Evolutionary conservation across 2,888 invertebrate genomes (phyloP), one percentile per base, ranked within the genome.

Genomic region (Eupithecia subumbrata): DNA sequence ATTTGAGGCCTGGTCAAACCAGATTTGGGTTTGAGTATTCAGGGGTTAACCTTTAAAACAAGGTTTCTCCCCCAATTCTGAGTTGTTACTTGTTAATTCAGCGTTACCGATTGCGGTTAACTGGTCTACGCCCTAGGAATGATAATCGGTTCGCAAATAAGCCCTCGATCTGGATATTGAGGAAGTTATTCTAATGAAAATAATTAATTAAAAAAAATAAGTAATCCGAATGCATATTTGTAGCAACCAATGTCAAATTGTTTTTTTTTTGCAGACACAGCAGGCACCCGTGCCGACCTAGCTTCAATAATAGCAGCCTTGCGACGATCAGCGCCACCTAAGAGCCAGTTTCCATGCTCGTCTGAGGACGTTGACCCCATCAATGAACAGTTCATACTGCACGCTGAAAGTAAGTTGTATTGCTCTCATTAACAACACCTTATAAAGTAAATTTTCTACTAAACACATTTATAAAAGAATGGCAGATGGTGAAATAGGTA

Each of bases 341-440:
- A 85, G 2, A 92, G 90, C 0, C 89, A 97, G 75, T 98, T 98
- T 90, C 98, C 98, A 0, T 96, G 97, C 56, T 92, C 96, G 18
- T 85, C 94, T 0, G 95, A 94, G 4, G 98, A 98, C 87, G 95
- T 96, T 87, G 96, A 97, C 82, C 97, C 98, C 4, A 96, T 98
- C 67, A 97, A 97, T 30, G 97, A 98, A 82, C 97, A 98, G 89
- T 98, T 98, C 86, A 88, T 98, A 45, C 95, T 97, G 77, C 98
- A 98, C 88, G 96, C 96, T 70, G 95, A 96, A 69, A 92, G 95
- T 95, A 71, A 90, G 94, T 88, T 66, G 5, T 66, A 9, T 37
- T 34, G 16, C 0, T 5, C 34, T 64, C 22, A 18, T 30, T 30
- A 9, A 66, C 25, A 60, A 4, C 60, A 22, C 7, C 22, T 60